Evolutionary conservation across 2,888 invertebrate species (phyloP).

Genomic region (Thereva nobilitata): DNA sequence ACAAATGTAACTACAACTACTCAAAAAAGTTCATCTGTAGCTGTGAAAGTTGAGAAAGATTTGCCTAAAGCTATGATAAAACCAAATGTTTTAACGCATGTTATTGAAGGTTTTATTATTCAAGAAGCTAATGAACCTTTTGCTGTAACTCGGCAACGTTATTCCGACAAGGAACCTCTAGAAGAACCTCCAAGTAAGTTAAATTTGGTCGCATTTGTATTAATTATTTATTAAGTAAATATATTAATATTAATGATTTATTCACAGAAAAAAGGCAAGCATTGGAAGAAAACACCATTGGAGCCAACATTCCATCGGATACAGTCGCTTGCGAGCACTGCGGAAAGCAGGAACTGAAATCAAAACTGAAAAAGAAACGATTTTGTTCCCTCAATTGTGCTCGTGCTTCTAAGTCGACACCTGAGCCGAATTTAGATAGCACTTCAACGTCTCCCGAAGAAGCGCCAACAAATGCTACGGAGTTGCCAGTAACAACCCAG

Average conservation of each 20-base stretch:
- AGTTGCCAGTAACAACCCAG: constrained; percentile 6
- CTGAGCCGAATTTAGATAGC: constrained; percentile 42
- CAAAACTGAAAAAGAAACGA: constrained; percentile 74
- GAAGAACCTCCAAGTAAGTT: constrained; percentile 81
- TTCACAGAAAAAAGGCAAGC: constrained; percentile 53
- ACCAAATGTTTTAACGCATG: constrained; percentile 93
- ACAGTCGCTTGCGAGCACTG: constrained; percentile 70
- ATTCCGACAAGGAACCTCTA: constrained; percentile 64
- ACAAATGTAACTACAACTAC: constrained; percentile 7
- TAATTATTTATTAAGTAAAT: neutral
- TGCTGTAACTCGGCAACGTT: constrained; percentile 70
- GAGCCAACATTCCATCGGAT: constrained; percentile 46
- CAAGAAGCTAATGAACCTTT: constrained; percentile 93
- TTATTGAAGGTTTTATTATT: constrained; percentile 95
- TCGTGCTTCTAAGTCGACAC: constrained; percentile 56
- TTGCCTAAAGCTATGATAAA: constrained; percentile 91
- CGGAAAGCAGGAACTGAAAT: constrained; percentile 66
- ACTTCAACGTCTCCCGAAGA: constrained; percentile 41
- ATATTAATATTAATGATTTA: neutral
- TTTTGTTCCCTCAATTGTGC: constrained; percentile 78
- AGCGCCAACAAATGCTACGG: neutral
- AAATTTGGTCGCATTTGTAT: constrained; percentile 28
- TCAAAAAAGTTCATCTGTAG: constrained; percentile 41
- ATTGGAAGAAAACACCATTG: constrained; percentile 45
- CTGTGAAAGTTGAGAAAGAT: constrained; percentile 54